Base-by-base conservation (phyloP, 2,113 vertebrate species). In the Passer domesticus region DNA sequence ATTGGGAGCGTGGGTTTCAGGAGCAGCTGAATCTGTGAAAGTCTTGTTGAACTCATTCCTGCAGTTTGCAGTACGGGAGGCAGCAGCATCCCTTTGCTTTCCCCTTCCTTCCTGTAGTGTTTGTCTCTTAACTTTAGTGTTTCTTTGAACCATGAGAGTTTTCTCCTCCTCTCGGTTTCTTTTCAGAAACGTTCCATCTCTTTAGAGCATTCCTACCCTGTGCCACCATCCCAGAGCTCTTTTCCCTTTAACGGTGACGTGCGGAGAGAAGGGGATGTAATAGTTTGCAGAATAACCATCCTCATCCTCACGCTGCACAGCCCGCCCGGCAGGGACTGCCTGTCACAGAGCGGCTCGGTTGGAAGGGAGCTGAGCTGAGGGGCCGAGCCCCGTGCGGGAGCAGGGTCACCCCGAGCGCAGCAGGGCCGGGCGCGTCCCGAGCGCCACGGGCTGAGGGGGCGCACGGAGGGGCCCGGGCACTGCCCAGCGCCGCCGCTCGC, bases 231-330 rank as follows among this genome's bases (percentile, higher is more conserved):
- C 20, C 33, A 19, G 52, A 23, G 25, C 15, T 28, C n/a, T 28
- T 27, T 24, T 35, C 5, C n/a, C 3, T 0, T 49, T n/a, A 17
- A 6, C 15, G 0, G 37, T 31, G 16, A 2, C 11, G 69, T 0
- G 20, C 1, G 0, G 39, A 39, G 39, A 39, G 39, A 41, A 41
- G 18, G 22, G 20, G 20, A 10, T 10, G 8, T 3, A 2, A 7
- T 59, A n/a, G 62, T 55, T 50, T 13, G 52, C 75, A 23, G 33
- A 23, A 43, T 28, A 2, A 14, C 27, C 28, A 25, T 0, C 33
- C 44, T 6, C 66, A 1, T 4, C 28, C 60, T 39, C 19, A 2
- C 2, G 15, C 3, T 3, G 5, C 21, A 8, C 53, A 3, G 27
- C 62, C 56, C 6, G 11, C 35, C n/a, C n/a, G n/a, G n/a, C n/a